Evolutionary conservation across 2,888 invertebrate species (phyloP), one percentile per base, ranked within the genome.

Genomic region (Endotricha flammealis): DNA sequence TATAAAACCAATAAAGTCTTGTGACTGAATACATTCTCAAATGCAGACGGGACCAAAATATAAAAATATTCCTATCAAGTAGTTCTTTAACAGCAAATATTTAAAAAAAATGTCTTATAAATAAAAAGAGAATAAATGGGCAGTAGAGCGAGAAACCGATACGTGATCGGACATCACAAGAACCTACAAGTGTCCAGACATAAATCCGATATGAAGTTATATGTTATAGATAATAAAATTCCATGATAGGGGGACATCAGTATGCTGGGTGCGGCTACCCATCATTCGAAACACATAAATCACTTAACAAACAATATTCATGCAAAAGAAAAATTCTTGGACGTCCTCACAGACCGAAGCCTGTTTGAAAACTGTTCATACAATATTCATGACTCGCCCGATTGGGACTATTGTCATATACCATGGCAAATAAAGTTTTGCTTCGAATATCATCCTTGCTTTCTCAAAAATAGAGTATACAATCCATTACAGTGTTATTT

Each of bases 321-420:
- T 50, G 39, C 28, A 38, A 43, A 46, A 53, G 50, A 57, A 55
- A 43, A 41, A 49, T 43, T 29, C 47, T 54, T 49, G 47, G 50
- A 43, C 47, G 42, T 30, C 39, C 36, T 11, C 3, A 46, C 39
- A 42, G 33, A 40, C 27, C 32, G 29, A 45, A 39, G 50, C 57
- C 50, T 49, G 51, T 60, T 59, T 45, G 11, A 51, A 51, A 56
- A 45, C 53, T 53, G 49, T 57, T 57, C 59, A 59, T 59, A 51
- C 56, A 59, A 43, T 53, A 59, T 59, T 57, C 54, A 59, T 57
- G 54, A 50, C 48, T 50, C 51, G 50, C 50, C 50, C 48, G 44
- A 54, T 54, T 57, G 59, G 46, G 48, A 48, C 51, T 44, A 57
- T 59, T 59, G 54, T 57, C 51, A 43, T 51, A 42, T 38, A 36